These are phyloP conservation scores for Apodemia zela DNA, from an alignment of 2,888 invertebrate genomes.

Conservation along the genomic window DNA sequence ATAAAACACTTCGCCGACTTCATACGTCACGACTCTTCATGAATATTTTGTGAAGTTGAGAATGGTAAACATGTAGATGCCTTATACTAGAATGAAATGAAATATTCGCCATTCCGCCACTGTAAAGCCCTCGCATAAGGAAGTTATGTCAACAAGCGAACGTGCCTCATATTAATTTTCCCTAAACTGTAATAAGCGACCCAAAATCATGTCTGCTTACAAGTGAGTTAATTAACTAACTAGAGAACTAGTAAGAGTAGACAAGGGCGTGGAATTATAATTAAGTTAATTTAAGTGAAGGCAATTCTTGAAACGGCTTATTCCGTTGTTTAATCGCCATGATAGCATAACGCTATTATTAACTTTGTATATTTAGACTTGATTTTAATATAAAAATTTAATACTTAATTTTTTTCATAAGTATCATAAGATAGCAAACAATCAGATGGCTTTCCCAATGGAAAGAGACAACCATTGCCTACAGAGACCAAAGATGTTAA, in stretches of 20 bases:
- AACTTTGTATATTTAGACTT: too few relatives aligned
- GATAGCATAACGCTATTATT: too few relatives aligned
- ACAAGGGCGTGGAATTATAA: background rate
- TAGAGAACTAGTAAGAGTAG: constrained; percentile 26
- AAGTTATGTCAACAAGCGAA: constrained; percentile 27
- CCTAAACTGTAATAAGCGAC: constrained; percentile 51
- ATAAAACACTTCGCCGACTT: background rate
- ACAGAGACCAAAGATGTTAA: too few relatives aligned
- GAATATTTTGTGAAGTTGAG: background rate
- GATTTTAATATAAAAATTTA: too few relatives aligned
- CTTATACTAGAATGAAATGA: background rate
- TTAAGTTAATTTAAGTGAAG: background rate
- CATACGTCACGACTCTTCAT: background rate
- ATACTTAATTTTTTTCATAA: too few relatives aligned
- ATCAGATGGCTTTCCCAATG: too few relatives aligned
- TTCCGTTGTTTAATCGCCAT: too few relatives aligned
- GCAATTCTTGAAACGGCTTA: too few relatives aligned
- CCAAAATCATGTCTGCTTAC: constrained; percentile 37
- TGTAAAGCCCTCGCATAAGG: constrained; percentile 10
- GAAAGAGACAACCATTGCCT: too few relatives aligned
- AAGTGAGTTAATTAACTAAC: constrained; percentile 50
- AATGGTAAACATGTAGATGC: constrained; percentile 4
- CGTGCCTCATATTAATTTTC: constrained; percentile 50
- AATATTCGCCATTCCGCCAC: constrained; percentile 10
- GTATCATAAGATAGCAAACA: too few relatives aligned